Base-by-base conservation (phyloP, 2,113 vertebrate genomes). In the Ahaetulla prasina region DNA sequence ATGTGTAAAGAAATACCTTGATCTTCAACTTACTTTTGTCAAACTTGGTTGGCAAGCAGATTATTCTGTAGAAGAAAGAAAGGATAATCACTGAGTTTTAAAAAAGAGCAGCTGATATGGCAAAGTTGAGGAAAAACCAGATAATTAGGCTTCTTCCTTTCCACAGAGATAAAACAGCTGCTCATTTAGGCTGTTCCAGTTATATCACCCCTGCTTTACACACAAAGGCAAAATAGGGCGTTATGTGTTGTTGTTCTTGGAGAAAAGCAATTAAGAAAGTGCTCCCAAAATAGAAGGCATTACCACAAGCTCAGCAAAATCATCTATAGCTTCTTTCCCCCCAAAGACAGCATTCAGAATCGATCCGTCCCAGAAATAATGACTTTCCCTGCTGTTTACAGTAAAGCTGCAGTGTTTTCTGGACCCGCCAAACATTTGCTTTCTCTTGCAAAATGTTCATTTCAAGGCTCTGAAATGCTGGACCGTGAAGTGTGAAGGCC, bases 91-190 rank as follows among this genome's bases (percentile, higher is more conserved):
- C 22, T 86, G 35, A 92, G 47, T 95, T 93, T 88, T 90, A 57
- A 91, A 60, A 54, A 94, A 93, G 89, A 93, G 88, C 2, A 30
- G 52, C 54, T 92, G 74, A 89, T n/a, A 93, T 8, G 45, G 7
- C 43, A 94, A 94, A 94, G 60, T 16, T 91, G 91, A 88, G 68
- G 68, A 94, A 92, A n/a, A 89, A 7, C 14, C 85, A 88, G 95
- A 80, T 90, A 90, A 93, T 74, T 89, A 43, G n/a, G 54, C 88
- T 93, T 93, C 57, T 16, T 25, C 25, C 57, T 3, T 95, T 95
- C 35, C 80, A 54, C 0, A 84, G 88, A 90, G 35, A 93, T 20
- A n/a, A 94, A 95, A 90, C 85, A 95, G 92, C 89, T 96, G 89
- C 54, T 93, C 54, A 18, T 87, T 30, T 89, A 63, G 54, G 93